A percentile compares a stretch with the other conserved stretches of the same genome.
phyloP scores from a whole-genome alignment of 2,888 invertebrate species.

The Nephrotoma appendiculata region DNA sequence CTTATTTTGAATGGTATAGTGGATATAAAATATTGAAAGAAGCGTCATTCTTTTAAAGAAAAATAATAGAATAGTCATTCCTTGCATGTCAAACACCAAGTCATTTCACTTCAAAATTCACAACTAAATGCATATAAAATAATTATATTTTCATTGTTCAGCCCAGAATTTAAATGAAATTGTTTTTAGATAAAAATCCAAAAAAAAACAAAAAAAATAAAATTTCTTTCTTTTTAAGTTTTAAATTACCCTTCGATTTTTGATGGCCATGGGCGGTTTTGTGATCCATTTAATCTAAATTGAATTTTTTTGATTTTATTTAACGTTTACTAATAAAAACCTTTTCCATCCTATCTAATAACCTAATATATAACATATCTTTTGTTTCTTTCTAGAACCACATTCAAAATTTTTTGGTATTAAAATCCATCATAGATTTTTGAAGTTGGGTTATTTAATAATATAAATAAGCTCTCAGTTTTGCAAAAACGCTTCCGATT shows the following conservation, averaged over 20 bases:
- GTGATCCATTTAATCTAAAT: constrained; percentile 16
- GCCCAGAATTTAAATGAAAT: background rate
- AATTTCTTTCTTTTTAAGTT: background rate
- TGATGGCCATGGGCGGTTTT: constrained; percentile 32
- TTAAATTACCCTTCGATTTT: constrained; percentile 32
- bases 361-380: background rate
- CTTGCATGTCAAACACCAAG: background rate
- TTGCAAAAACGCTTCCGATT: background rate
- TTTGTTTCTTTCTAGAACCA: background rate
- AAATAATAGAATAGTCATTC: background rate
- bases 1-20: background rate
- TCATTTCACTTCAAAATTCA: background rate
- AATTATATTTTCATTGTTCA: background rate
- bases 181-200: background rate
- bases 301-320: constrained; percentile 3
- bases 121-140: background rate
- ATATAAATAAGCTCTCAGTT: background rate
- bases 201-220: background rate
- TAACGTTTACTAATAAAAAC: background rate
- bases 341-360: background rate
- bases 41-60: background rate
- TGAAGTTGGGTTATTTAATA: background rate
- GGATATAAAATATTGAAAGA: background rate
- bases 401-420: background rate
- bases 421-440: background rate